A percentile compares a stretch with the other conserved stretches of the same genome.
Evolutionary conservation across 2,797 vertebrate species (phyloP).

Genomic region (Triplophysa bombifrons): DNA sequence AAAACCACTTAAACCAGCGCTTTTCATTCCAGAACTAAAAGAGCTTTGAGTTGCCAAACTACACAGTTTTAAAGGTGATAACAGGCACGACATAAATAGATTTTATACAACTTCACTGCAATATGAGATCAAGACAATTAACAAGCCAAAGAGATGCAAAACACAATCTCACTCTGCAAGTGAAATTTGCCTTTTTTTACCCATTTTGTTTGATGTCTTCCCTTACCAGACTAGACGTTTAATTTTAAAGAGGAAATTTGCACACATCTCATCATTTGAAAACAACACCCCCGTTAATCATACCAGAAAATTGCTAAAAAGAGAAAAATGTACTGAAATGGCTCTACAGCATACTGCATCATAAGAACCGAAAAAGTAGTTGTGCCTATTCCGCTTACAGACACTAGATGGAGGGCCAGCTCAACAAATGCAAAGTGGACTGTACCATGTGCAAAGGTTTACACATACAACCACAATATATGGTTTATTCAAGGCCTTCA

Average conservation of each 20-base stretch:
- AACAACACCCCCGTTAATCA: neutral
- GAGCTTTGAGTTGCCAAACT: neutral
- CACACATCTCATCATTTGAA: neutral
- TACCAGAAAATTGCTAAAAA: neutral
- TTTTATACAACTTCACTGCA: neutral
- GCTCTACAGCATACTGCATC: neutral
- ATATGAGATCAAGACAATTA: neutral
- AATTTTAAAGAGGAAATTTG: neutral
- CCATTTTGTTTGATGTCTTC: neutral
- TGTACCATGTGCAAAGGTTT: neutral
- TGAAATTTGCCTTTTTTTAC: neutral
- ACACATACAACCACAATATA: too few relatives aligned
- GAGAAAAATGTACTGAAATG: too few relatives aligned
- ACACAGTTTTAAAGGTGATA: neutral
- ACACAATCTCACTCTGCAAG: neutral
- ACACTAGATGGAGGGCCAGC: conserved; percentile 73
- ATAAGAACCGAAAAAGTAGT: too few relatives aligned
- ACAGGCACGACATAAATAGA: neutral
- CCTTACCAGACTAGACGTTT: neutral
- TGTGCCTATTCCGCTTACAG: conserved; percentile 22
- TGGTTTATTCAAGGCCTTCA: too few relatives aligned
- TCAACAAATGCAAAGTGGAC: conserved; percentile 42
- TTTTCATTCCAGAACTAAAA: neutral
- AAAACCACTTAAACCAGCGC: neutral
- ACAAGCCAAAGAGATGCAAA: neutral